Conservation (phyloP, 2,888 invertebrate genomes). For the Malthinus seriepunctatus region DNA sequence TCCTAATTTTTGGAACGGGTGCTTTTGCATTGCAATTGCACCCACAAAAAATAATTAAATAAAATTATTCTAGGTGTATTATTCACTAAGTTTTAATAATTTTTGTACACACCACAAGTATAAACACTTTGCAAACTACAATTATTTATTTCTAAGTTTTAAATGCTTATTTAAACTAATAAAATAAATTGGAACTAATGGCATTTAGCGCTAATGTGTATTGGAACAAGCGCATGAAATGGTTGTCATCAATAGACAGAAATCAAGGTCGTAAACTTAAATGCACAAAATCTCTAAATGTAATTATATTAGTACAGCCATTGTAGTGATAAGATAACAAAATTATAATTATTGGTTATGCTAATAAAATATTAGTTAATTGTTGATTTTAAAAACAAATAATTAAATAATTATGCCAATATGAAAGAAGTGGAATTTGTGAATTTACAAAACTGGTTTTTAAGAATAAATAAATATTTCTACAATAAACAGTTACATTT, state of each 20-base stretch:
- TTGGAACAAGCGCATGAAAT: not conserved
- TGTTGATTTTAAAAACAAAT: not conserved
- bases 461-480: constrained; percentile 5
- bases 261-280: constrained; percentile 5
- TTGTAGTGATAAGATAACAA: constrained; percentile 3
- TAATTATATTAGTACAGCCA: constrained; percentile 4
- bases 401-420: not conserved
- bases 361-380: not conserved
- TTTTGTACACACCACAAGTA: not conserved
- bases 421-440: not conserved
- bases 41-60: no score
- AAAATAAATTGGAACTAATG: not conserved
- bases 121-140: no score
- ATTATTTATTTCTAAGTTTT: no score
- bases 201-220: not conserved
- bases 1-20: no score
- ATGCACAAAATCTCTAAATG: constrained; percentile 3
- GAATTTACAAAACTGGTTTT: not conserved
- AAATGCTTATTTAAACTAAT: no score
- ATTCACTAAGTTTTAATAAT: no score
- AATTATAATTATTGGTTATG: constrained; percentile 7
- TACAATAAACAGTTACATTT: constrained; percentile 5
- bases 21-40: no score
- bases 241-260: not conserved
- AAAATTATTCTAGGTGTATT: no score